Conservation (phyloP, 2,888 invertebrate genomes). For the Sarcophaga caerulescens region DNA sequence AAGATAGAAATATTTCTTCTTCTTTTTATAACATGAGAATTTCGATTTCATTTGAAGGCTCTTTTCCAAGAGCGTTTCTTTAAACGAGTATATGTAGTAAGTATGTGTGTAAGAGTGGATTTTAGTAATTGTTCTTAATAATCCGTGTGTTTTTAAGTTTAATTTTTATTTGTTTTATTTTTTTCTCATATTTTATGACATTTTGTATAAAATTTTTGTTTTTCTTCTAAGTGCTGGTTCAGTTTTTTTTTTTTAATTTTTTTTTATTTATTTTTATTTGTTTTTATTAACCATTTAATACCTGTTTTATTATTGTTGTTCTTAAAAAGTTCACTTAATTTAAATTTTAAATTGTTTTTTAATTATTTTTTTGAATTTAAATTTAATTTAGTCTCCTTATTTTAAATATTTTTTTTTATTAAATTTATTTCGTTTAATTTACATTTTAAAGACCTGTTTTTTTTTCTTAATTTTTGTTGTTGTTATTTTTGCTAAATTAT, state of each 20-base stretch:
- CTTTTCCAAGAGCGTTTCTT: too few species aligned
- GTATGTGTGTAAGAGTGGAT: slow-evolving; percentile 13
- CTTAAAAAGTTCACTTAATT: slow-evolving; percentile 65
- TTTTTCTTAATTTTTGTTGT: slow-evolving; percentile 12
- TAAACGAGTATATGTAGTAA: background rate
- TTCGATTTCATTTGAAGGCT: too few species aligned
- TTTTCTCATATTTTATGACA: slow-evolving; percentile 48
- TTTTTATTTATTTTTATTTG: slow-evolving; percentile 7
- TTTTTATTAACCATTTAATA: slow-evolving; percentile 59
- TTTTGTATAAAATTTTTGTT: slow-evolving; percentile 60
- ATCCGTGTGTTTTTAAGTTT: too few species aligned
- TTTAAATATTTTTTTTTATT: slow-evolving; percentile 15
- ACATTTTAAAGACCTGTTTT: slow-evolving; percentile 38
- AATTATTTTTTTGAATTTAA: slow-evolving; percentile 8
- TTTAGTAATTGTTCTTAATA: slow-evolving; percentile 20
- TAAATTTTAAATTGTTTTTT: slow-evolving; percentile 11
- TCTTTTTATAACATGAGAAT: too few species aligned
- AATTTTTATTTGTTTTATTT: background rate
- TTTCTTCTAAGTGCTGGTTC: slow-evolving; percentile 58
- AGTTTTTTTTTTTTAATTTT: too few species aligned
- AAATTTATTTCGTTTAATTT: slow-evolving; percentile 7
- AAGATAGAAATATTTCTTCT: too few species aligned
- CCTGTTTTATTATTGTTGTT: slow-evolving; percentile 67
- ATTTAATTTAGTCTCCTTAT: slow-evolving; percentile 22
- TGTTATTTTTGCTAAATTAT: background rate